Percentiles rank a stretch among this genome's conserved stretches.
phyloP scores from a whole-genome alignment of 1,140 invertebrate species.

The Drosophila oshimai region DNA sequence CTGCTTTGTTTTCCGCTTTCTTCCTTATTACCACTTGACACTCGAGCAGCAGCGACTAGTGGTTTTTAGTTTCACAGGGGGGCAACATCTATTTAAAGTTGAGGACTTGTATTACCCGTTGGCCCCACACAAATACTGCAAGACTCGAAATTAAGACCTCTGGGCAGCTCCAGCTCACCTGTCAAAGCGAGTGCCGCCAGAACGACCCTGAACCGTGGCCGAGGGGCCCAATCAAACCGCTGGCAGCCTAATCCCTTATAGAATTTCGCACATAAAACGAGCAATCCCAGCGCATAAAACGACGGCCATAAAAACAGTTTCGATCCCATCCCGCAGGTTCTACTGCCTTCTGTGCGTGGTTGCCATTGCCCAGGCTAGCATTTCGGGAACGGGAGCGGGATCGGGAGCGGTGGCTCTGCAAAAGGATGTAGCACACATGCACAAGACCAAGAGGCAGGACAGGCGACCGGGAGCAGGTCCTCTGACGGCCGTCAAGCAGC shows the following conservation, averaged over 20 bases:
- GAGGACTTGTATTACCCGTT: slow-evolving; percentile 2
- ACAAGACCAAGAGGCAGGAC: slow-evolving; percentile 59
- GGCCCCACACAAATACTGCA: not conserved
- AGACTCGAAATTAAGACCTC: slow-evolving; percentile 26
- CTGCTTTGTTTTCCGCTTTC: slow-evolving; percentile 67
- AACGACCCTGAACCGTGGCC: slow-evolving; percentile 63
- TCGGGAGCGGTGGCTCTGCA: not conserved
- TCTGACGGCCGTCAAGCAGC: slow-evolving; percentile 40
- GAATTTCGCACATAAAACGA: slow-evolving; percentile 66
- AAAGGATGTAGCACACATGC: slow-evolving; percentile 60
- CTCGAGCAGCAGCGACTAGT: slow-evolving; percentile 17
- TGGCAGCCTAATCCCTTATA: slow-evolving; percentile 57
- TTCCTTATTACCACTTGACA: slow-evolving; percentile 54
- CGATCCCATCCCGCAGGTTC: slow-evolving; percentile 45
- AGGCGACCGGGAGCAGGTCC: slow-evolving; percentile 23
- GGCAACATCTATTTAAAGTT: slow-evolving; percentile 35
- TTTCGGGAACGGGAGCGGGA: not conserved
- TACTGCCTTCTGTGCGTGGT: slow-evolving; percentile 56
- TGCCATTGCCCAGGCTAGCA: slow-evolving; percentile 27
- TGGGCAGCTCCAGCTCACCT: slow-evolving; percentile 10
- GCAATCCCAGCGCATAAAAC: slow-evolving; percentile 42
- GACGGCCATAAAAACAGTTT: slow-evolving; percentile 54
- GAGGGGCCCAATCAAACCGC: slow-evolving; percentile 39
- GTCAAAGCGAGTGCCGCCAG: slow-evolving; percentile 34
- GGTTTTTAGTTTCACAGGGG: slow-evolving; percentile 35